Conservation (phyloP, 2,113 vertebrate species). For the Lophochroa leadbeateri region DNA sequence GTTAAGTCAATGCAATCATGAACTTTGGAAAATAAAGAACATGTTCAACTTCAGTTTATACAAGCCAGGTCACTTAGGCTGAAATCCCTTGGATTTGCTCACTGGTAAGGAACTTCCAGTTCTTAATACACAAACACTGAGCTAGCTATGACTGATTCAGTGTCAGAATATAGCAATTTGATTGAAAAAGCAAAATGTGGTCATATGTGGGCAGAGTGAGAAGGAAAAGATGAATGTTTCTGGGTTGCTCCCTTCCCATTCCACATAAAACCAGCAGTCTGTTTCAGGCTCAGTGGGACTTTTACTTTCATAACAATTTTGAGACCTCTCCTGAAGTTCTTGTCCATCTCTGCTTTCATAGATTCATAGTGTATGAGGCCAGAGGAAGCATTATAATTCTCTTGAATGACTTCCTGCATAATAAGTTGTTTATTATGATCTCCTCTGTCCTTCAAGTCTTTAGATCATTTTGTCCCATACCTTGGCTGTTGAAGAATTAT, state of each 20-base stretch:
- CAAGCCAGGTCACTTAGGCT: not conserved
- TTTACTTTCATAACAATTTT: not conserved
- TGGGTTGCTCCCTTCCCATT: not conserved
- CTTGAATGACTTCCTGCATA: not conserved
- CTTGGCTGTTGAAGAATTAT: slow-evolving; percentile 55
- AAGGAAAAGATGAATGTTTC: not conserved
- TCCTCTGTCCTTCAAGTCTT: slow-evolving; percentile 1
- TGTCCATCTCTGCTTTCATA: not conserved
- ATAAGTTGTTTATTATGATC: slow-evolving; percentile 14
- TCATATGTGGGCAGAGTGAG: too few relatives aligned
- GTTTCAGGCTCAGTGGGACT: not conserved
- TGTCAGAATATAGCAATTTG: not conserved
- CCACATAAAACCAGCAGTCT: not conserved
- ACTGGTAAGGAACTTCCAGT: not conserved
- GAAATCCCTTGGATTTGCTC: not conserved
- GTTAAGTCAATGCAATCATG: slow-evolving; percentile 52
- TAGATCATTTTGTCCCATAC: slow-evolving; percentile 3
- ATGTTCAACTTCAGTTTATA: not conserved
- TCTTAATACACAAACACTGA: not conserved
- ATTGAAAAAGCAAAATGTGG: not conserved
- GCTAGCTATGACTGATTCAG: not conserved
- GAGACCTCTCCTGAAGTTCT: not conserved
- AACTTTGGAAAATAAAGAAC: slow-evolving; percentile 18
- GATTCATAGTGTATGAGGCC: not conserved
- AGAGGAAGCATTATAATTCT: not conserved